These are phyloP conservation scores for Caenorhabditis becei DNA, from an alignment of 2,888 invertebrate genomes.

Conservation along the genomic window DNA sequence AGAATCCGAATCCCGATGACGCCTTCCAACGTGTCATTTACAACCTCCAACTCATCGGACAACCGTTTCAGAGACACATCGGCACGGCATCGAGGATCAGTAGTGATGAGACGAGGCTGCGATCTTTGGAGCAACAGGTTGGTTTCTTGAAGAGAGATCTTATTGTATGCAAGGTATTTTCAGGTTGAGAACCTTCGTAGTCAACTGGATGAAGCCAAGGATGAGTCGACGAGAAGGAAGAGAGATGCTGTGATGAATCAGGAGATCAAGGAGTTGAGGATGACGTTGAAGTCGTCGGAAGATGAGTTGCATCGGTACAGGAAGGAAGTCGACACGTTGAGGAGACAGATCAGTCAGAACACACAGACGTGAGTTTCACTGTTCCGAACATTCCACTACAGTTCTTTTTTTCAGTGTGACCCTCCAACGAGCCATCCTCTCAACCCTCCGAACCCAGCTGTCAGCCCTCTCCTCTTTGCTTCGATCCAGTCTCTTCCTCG, in stretches of 20 bases:
- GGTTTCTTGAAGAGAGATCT: background rate
- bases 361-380: constrained; percentile 40
- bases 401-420: constrained; percentile 35
- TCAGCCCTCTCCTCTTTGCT: constrained; percentile 56
- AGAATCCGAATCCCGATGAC: constrained; percentile 28
- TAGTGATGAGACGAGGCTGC: constrained; percentile 49
- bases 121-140: constrained; percentile 59
- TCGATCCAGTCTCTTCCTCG: constrained; percentile 51
- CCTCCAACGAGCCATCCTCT: constrained; percentile 57
- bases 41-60: constrained; percentile 48
- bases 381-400: background rate
- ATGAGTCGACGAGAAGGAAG: constrained; percentile 37
- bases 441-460: constrained; percentile 53
- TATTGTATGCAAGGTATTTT: constrained; percentile 1
- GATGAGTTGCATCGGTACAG: constrained; percentile 74
- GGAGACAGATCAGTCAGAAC: constrained; percentile 64
- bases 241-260: constrained; percentile 44
- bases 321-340: constrained; percentile 74
- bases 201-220: constrained; percentile 75
- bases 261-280: constrained; percentile 66
- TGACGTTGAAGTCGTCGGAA: constrained; percentile 75
- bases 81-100: constrained; percentile 34
- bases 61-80: constrained; percentile 45
- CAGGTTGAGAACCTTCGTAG: constrained; percentile 77
- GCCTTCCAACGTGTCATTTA: constrained; percentile 55